Conservation (phyloP, 2,113 vertebrate species). For the Neoarius graeffei region DNA sequence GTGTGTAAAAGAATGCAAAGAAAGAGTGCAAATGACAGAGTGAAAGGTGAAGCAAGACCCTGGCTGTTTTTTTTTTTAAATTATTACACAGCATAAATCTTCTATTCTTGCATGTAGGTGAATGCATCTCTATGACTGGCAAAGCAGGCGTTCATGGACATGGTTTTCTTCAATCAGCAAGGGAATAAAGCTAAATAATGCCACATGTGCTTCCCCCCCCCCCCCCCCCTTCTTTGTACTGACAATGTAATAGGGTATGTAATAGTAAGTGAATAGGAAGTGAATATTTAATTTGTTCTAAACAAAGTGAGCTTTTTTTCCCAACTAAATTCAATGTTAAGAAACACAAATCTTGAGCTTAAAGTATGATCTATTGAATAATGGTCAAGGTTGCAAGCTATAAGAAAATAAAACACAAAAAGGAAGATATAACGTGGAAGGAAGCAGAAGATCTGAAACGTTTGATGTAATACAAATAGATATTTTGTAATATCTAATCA, state of each 20-base stretch:
- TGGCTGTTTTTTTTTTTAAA: not conserved
- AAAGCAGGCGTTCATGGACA: not conserved
- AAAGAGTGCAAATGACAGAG: conserved; percentile 31
- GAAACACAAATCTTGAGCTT: not conserved
- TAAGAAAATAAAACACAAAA: not conserved
- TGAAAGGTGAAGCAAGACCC: conserved; percentile 6
- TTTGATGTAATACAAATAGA: not conserved
- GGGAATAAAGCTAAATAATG: not conserved
- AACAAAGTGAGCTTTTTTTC: not conserved
- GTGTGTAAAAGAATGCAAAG: conserved; percentile 15
- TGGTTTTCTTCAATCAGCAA: not conserved
- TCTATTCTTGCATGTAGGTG: not conserved
- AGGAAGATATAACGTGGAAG: not conserved
- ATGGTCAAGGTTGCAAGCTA: not conserved
- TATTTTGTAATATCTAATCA: conserved; percentile 7
- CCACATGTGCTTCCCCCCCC: not conserved
- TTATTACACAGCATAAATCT: conserved; percentile 22
- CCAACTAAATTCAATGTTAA: not conserved
- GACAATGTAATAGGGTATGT: not conserved
- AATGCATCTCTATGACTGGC: conserved; percentile 13
- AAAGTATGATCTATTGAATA: not conserved
- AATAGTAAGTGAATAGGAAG: not conserved
- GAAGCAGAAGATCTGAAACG: not conserved
- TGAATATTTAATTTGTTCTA: not conserved
- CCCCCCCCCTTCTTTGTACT: not conserved